phyloP scores from a whole-genome alignment of 2,888 invertebrate genomes.

The Drosophila greeni region DNA sequence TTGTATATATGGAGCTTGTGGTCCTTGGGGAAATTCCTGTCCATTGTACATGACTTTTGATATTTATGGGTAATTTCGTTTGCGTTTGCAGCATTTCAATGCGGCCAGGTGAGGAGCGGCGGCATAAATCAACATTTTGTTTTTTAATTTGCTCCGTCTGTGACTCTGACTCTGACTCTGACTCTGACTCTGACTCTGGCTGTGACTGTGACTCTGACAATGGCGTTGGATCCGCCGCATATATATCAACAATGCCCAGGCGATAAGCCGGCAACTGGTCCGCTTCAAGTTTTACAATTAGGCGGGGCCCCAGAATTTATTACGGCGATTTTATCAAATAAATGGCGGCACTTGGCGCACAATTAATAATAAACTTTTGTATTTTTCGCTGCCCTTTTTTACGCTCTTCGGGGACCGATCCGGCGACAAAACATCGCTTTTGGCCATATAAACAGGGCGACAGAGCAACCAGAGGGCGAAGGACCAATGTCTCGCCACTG shows the following conservation, averaged over 20 bases:
- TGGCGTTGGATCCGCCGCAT: slow-evolving; percentile 41
- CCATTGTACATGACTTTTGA: slow-evolving; percentile 74
- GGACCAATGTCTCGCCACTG: slow-evolving; percentile 1
- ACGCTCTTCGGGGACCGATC: slow-evolving; percentile 7
- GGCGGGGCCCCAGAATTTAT: slow-evolving; percentile 60
- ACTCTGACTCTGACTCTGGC: slow-evolving; percentile 61
- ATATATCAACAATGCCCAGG: slow-evolving; percentile 43
- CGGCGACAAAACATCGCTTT: slow-evolving; percentile 51
- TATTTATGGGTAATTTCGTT: slow-evolving; percentile 74
- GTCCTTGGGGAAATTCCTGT: slow-evolving; percentile 72
- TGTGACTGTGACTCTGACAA: slow-evolving; percentile 68
- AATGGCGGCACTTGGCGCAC: slow-evolving; percentile 69
- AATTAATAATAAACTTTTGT: slow-evolving; percentile 66
- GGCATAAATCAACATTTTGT: slow-evolving; percentile 70
- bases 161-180: slow-evolving; percentile 59
- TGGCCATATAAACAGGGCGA: slow-evolving; percentile 23
- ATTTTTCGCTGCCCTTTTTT: slow-evolving; percentile 24
- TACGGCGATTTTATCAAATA: slow-evolving; percentile 68
- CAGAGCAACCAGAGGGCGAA: neutral
- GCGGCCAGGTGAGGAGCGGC: slow-evolving; percentile 55
- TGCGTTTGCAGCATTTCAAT: slow-evolving; percentile 72
- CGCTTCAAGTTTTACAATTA: slow-evolving; percentile 68
- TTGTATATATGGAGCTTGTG: slow-evolving; percentile 31
- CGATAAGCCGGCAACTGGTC: slow-evolving; percentile 50
- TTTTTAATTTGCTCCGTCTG: slow-evolving; percentile 62